phyloP scores from a whole-genome alignment of 2,113 vertebrate species.

The Percopsis transmontana region DNA sequence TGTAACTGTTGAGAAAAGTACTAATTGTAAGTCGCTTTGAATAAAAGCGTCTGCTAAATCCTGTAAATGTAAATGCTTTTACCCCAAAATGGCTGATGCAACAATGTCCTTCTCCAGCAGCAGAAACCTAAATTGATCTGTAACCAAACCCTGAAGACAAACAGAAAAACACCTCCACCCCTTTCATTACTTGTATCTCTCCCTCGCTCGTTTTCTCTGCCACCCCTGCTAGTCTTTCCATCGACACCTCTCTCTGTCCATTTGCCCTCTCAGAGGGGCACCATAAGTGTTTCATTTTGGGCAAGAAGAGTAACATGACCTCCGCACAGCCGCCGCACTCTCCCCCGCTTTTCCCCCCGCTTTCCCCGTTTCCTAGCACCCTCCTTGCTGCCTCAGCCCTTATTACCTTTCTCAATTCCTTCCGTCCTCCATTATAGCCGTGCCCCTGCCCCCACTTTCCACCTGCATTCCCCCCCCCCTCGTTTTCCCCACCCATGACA shows the following conservation, averaged over 20 bases:
- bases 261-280: background rate
- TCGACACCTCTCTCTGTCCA: background rate
- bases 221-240: background rate
- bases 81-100: too few relatives aligned
- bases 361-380: background rate
- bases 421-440: background rate
- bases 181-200: background rate
- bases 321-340: background rate
- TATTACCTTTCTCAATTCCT: conserved; percentile 6
- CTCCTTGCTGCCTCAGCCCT: background rate
- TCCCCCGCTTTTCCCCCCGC: background rate
- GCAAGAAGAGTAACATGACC: conserved; percentile 1
- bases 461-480: background rate
- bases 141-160: too few relatives aligned
- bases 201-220: background rate
- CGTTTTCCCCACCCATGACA: background rate
- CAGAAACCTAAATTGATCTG: too few relatives aligned
- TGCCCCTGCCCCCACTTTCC: background rate
- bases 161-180: background rate
- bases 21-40: too few relatives aligned
- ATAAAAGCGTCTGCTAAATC: too few relatives aligned
- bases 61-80: too few relatives aligned
- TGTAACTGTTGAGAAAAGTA: too few relatives aligned
- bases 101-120: too few relatives aligned
- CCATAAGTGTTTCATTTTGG: conserved; percentile 10